Base-by-base conservation (phyloP, 2,113 vertebrate species). In the Scomber colias region DNA sequence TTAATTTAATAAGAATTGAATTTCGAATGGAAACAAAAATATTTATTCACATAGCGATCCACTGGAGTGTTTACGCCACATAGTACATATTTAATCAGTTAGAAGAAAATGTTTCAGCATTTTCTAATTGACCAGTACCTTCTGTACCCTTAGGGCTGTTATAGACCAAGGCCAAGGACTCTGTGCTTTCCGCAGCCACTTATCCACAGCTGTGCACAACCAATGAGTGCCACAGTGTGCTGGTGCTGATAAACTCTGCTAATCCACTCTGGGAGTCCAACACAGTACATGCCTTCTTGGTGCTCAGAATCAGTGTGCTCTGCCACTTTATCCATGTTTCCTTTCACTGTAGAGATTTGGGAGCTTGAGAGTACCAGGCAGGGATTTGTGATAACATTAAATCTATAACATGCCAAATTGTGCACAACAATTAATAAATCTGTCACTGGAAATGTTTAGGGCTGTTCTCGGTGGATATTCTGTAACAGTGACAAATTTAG, bases 161-260 rank as follows among this genome's bases (percentile, higher is more conserved):
- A 75, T 81, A 89, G 85, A 85, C 83, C 79, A 70, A 79, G 71
- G 73, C 83, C 83, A 84, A 84, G 77, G 85, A 84, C 83, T 87
- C 57, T 0, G 56, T n/a, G 60, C 63, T 84, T 71, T 88, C 70
- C 86, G 74, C 73, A 90, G 81, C 73, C 85, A 74, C 85, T 90
- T 84, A 86, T 85, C 80, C 84, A 65, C 77, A 71, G 79, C 77
- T 35, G 55, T n/a, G 60, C 7, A 8, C 48, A 40, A 48, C 77
- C 82, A 81, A 51, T 35, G 83, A 87, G 79, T 74, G 81, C 72
- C 79, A 85, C 79, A 79, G 75, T 79, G 87, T 88, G 88, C 74
- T 76, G 65, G 17, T 53, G 85, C 88, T 88, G 90, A 93, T 92
- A 93, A 90, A 91, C 88, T 90, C 87, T 70, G 65, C 81, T 90